Evolutionary conservation across 2,888 invertebrate species (phyloP).

Genomic region (Eilema sororculum): DNA sequence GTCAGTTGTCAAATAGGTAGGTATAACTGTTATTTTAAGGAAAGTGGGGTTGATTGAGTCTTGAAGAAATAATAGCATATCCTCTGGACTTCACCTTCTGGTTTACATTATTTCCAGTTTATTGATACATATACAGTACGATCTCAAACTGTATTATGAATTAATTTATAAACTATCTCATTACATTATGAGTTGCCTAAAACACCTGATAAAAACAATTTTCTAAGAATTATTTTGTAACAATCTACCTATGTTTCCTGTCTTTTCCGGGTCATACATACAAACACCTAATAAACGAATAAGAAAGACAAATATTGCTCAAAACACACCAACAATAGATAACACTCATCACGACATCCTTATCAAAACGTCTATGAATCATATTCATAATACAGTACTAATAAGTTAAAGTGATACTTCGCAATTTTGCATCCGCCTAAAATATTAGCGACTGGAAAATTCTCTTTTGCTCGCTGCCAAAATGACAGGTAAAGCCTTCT

Average conservation of each 20-base stretch:
- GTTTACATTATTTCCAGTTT: too few species aligned
- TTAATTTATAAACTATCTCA: too few species aligned
- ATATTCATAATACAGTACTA: constrained; percentile 10
- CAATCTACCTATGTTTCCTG: background rate
- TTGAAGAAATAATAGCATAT: background rate
- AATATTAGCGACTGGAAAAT: constrained; percentile 1
- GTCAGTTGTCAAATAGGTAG: constrained; percentile 8
- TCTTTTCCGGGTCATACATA: background rate
- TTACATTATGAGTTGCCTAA: too few species aligned
- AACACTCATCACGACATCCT: constrained; percentile 28
- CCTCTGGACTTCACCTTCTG: too few species aligned
- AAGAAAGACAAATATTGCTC: constrained; percentile 26
- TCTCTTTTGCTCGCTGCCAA: background rate
- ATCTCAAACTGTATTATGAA: too few species aligned
- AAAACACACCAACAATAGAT: constrained; percentile 21
- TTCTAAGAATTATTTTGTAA: background rate
- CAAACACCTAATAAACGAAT: constrained; percentile 10
- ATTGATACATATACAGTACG: too few species aligned
- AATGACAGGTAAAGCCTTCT: background rate
- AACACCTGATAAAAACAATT: background rate
- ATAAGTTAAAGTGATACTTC: constrained; percentile 31
- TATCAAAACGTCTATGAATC: constrained; percentile 34
- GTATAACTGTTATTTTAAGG: background rate
- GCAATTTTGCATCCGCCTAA: constrained; percentile 16
- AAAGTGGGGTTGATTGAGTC: constrained; percentile 12